Conservation (phyloP, 35 echinoderm and acorn worm genomes). For the Acanthaster planci region DNA sequence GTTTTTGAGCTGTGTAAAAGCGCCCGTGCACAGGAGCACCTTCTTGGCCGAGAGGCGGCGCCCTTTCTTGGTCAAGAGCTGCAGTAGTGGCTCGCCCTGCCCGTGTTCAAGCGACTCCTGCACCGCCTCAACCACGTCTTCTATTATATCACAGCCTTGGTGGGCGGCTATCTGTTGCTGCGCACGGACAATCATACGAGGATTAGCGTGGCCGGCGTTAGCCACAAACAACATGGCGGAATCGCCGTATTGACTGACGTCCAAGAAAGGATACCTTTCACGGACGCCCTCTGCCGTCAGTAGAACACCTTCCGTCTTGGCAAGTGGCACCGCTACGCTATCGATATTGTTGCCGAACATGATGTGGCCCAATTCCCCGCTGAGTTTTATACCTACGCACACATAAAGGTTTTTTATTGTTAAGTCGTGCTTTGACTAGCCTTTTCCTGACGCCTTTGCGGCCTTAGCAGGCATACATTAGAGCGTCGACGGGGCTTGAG, state of each 20-base stretch:
- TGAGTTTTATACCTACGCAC: not conserved
- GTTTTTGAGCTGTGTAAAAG: slow-evolving; percentile 16
- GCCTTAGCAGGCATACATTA: no score
- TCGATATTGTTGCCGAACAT: not conserved
- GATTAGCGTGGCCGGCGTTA: slow-evolving; percentile 35
- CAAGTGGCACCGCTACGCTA: not conserved
- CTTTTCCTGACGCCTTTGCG: no score
- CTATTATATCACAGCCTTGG: slow-evolving; percentile 41
- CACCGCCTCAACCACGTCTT: slow-evolving; percentile 44
- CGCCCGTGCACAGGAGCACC: slow-evolving; percentile 32
- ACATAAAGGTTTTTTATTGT: not conserved
- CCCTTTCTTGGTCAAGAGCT: slow-evolving; percentile 1
- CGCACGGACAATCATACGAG: slow-evolving; percentile 31
- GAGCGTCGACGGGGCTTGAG: no score
- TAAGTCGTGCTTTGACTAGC: no score
- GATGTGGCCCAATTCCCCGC: not conserved
- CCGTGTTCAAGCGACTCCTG: not conserved
- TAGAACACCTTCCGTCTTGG: not conserved
- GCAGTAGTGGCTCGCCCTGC: not conserved
- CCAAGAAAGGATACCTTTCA: not conserved
- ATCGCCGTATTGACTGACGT: slow-evolving; percentile 1
- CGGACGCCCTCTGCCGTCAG: not conserved
- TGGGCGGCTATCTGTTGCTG: slow-evolving; percentile 39
- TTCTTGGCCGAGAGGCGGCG: not conserved
- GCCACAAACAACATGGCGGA: not conserved